phyloP scores from a whole-genome alignment of 2,113 vertebrate species.

The Parus major region DNA sequence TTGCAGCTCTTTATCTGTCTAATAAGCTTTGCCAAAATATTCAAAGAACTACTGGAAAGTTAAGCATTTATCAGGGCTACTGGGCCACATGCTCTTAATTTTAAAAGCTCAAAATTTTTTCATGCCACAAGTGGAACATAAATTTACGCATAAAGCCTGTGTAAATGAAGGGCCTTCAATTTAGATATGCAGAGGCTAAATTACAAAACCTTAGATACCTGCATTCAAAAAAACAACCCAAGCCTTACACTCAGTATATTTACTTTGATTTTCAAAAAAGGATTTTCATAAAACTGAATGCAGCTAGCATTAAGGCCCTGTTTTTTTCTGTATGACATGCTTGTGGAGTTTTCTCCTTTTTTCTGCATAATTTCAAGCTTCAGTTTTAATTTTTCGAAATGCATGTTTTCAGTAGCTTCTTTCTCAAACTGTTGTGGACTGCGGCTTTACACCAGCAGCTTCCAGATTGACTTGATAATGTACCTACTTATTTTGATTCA shows the following conservation, averaged over 20 bases:
- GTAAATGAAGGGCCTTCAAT: not conserved
- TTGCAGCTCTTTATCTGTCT: not conserved
- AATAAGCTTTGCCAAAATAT: not conserved
- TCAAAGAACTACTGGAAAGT: not conserved
- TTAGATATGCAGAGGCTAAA: not conserved
- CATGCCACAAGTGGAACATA: rapidly evolving
- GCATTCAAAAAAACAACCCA: not conserved
- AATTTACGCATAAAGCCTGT: not conserved
- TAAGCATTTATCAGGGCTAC: not conserved
- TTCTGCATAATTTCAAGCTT: not conserved
- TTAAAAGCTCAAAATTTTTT: not conserved
- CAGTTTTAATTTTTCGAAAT: not conserved
- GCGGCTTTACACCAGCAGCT: not conserved
- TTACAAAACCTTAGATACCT: not conserved
- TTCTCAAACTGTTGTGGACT: not conserved
- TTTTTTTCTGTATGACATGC: not conserved
- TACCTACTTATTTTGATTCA: not conserved
- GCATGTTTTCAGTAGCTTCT: not conserved
- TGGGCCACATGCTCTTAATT: not conserved
- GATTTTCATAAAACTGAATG: not conserved
- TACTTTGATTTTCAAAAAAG: not conserved
- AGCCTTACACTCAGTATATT: not conserved
- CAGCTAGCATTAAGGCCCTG: not conserved
- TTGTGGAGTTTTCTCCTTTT: not conserved
- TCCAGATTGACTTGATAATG: not conserved